These are phyloP conservation scores for Pantherophis vulpinus DNA, from an alignment of 2,797 vertebrate species.

Conservation along the genomic window DNA sequence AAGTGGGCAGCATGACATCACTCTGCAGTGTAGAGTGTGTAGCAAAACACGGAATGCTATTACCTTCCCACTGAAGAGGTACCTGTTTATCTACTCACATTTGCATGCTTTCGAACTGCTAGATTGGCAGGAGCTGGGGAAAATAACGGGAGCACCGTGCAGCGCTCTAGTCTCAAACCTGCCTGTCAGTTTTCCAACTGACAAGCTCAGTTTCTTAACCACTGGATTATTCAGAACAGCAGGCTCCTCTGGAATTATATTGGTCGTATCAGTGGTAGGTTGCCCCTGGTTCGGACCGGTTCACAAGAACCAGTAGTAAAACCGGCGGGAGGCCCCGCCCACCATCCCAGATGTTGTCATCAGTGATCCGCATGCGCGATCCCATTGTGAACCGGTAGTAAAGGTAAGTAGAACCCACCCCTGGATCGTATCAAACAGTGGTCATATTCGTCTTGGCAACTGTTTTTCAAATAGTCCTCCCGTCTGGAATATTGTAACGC, in stretches of 20 bases:
- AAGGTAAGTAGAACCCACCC: no score
- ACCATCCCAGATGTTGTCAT: no score
- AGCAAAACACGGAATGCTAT: not conserved
- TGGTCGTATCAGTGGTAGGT: not conserved
- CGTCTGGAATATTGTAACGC: no score
- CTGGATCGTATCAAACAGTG: not conserved
- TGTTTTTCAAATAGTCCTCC: not conserved
- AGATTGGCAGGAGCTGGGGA: no score
- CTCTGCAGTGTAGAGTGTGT: accelerated
- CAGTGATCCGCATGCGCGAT: no score
- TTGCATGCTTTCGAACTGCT: not conserved
- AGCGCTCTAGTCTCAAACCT: not conserved
- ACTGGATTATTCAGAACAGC: not conserved
- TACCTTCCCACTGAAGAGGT: not conserved
- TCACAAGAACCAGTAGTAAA: no score
- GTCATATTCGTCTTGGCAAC: not conserved
- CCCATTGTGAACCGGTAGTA: no score
- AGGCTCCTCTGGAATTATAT: not conserved
- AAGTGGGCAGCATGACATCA: not conserved
- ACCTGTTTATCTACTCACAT: not conserved
- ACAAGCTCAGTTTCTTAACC: not conserved
- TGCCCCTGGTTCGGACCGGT: no score
- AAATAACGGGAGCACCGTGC: not conserved
- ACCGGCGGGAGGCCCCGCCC: no score
- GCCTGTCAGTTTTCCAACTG: not conserved